A percentile compares a stretch with the other conserved stretches of the same genome.
phyloP scores from a whole-genome alignment of 2,888 invertebrate genomes.

The Seira sanloemensis region DNA sequence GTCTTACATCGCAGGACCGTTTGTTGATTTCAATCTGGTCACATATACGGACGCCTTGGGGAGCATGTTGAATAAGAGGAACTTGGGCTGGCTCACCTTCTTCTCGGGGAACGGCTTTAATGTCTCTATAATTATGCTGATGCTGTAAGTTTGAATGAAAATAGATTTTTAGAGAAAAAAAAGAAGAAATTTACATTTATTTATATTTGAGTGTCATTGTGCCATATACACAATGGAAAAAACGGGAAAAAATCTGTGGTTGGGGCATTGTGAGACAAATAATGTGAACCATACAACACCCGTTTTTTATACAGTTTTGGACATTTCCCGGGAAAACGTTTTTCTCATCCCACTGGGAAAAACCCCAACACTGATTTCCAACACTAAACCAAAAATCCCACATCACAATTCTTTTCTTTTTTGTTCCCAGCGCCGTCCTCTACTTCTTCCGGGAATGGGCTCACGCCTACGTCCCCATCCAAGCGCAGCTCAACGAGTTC shows the following conservation, averaged over 20 bases:
- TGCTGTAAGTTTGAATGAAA: too few relatives aligned
- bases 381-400: background rate
- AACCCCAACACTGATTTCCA: too few relatives aligned
- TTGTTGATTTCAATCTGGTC: too few relatives aligned
- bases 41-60: too few relatives aligned
- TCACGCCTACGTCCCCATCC: constrained; percentile 41
- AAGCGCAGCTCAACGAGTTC: constrained; percentile 42
- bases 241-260: background rate
- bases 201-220: too few relatives aligned
- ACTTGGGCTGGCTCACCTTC: background rate
- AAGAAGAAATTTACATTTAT: too few relatives aligned
- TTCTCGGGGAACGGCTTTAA: background rate
- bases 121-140: background rate
- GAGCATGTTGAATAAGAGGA: too few relatives aligned
- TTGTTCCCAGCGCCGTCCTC: constrained; percentile 32
- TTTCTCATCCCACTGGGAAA: too few relatives aligned
- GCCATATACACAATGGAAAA: too few relatives aligned
- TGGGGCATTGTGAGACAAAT: background rate
- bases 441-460: constrained; percentile 62
- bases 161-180: too few relatives aligned
- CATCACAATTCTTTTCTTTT: background rate
- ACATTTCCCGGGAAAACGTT: too few relatives aligned
- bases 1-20: constrained; percentile 17
- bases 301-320: background rate
- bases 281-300: background rate